Evolutionary conservation across 2,888 invertebrate species (phyloP).

Genomic region (Drosophila anomelani): DNA sequence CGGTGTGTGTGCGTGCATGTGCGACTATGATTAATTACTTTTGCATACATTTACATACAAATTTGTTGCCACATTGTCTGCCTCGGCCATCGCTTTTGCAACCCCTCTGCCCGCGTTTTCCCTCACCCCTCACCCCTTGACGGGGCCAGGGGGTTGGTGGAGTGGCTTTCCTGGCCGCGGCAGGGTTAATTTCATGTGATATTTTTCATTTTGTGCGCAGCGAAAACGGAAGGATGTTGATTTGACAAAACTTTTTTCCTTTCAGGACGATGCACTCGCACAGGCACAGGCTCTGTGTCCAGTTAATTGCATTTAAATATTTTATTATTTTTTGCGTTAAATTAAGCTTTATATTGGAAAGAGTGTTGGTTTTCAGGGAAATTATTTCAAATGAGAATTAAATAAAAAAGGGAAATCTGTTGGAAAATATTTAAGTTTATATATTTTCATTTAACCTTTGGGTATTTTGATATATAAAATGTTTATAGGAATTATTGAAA

Average conservation of each 20-base stretch:
- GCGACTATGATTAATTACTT: conserved; percentile 80
- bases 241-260: conserved; percentile 71
- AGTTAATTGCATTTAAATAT: conserved; percentile 77
- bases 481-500: not conserved
- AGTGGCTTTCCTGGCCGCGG: conserved; percentile 34
- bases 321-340: conserved; percentile 57
- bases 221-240: conserved; percentile 71
- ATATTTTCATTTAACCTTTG: not conserved
- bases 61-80: conserved; percentile 81
- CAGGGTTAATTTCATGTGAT: conserved; percentile 79
- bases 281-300: not conserved
- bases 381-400: not conserved
- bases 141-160: conserved; percentile 23
- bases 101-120: conserved; percentile 52
- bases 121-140: conserved; percentile 47
- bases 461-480: not conserved
- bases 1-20: conserved; percentile 63
- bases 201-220: conserved; percentile 75
- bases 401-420: not conserved
- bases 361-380: not conserved
- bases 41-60: conserved; percentile 81
- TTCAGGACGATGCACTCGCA: conserved; percentile 8
- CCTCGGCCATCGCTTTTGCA: conserved; percentile 47
- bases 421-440: not conserved
- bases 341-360: conserved; percentile 37